Base-by-base conservation (phyloP, 2,888 invertebrate species). In the Melinopterus prodromus region DNA sequence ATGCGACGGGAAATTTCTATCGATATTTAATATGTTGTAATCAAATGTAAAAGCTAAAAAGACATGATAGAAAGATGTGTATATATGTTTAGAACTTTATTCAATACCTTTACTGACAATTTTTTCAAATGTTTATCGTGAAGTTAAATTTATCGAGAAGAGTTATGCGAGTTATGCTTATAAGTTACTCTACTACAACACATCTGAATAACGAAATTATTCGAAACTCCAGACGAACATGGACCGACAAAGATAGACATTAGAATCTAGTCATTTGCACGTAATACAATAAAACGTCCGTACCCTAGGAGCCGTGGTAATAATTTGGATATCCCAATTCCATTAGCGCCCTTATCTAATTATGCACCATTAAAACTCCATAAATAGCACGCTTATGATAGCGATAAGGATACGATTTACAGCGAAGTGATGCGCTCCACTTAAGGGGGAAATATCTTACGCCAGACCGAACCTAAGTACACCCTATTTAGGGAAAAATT, bases 321-420 rank as follows among this genome's bases (percentile, higher is more conserved):
- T 53, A 53, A 53, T 53, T 53, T 53, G 53, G 53, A 53, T 53
- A 53, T 53, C 77, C 79, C 79, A 79, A 79, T 79, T 79, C 79
- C 77, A 77, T 79, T 79, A 79, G 75, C 75, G 71, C 69, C 71
- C 77, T 79, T 77, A 79, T 77, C 77, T 79, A 79, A 79, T 79
- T 79, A 79, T 70, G 77, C 35, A 36, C 77, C 79, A 74, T 74
- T 74, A 74, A 74, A 74, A 74, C 74, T 16, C 37, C 74, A 74
- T 74, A 74, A 74, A 74, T 74, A 74, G 35, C 74, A 37, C 36
- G 74, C 37, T 74, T 74, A 74, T 35, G 35, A 37, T 35, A 37
- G 37, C 74, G 74, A 74, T 74, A 74, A 74, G 36, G 36, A 37
- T 35, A 74, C 74, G 74, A 74, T 74, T 74, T 74, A 74, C 74